These are phyloP conservation scores for Anhinga rufa DNA, from an alignment of 2,113 vertebrate species.

Conservation along the genomic window DNA sequence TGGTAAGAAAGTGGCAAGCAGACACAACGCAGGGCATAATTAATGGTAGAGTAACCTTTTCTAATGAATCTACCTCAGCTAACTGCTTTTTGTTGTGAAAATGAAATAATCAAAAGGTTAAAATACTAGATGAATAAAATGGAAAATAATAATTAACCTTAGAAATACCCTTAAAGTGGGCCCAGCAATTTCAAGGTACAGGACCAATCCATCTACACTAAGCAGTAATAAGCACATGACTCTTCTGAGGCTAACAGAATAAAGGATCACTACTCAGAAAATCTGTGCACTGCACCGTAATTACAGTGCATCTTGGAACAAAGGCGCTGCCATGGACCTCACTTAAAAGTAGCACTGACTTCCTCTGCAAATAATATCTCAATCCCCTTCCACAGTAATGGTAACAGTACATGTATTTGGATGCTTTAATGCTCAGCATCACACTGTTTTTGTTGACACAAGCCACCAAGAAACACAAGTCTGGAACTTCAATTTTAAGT, in stretches of 20 bases:
- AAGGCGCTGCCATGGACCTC: neutral
- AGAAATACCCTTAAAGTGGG: neutral
- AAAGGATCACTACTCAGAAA: neutral
- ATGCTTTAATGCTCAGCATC: neutral
- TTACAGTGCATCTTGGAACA: neutral
- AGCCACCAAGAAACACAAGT: neutral
- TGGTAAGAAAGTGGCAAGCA: neutral
- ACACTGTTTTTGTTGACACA: neutral
- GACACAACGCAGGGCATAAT: neutral
- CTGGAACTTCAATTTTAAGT: neutral
- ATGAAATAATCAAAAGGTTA: neutral
- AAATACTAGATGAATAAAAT: neutral
- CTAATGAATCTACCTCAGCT: neutral
- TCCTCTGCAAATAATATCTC: neutral
- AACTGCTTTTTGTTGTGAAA: neutral
- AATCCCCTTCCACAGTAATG: neutral
- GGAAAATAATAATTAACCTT: neutral
- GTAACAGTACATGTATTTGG: fast-evolving
- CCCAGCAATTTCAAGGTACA: neutral
- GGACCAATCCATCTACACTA: neutral
- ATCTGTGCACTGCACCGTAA: neutral
- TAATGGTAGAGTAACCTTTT: neutral
- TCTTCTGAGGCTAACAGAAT: neutral
- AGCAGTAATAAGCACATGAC: neutral
- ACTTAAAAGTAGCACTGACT: neutral